Percentiles rank a stretch among this genome's conserved stretches.
phyloP scores from a whole-genome alignment of 92 coral and sea anemone species.

The Porites lobata region DNA sequence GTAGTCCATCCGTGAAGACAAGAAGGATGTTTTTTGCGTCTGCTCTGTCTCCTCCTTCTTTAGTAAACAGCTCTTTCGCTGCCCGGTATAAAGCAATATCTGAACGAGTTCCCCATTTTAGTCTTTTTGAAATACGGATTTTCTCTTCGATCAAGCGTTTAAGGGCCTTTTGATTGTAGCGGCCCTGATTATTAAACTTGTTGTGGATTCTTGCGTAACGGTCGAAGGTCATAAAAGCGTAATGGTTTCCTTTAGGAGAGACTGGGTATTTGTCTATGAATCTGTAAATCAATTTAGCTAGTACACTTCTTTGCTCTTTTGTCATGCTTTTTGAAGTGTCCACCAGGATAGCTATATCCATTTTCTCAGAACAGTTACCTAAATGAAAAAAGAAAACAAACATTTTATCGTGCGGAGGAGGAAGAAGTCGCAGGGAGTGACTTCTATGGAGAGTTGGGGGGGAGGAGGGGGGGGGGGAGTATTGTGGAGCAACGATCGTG shows the following conservation, averaged over 20 bases:
- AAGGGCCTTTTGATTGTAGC: background rate
- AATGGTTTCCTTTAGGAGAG: conserved; percentile 13
- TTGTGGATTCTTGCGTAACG: background rate
- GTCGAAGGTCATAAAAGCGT: background rate
- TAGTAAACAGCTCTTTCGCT: background rate
- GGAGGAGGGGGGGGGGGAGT: too few species aligned
- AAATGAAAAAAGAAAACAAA: background rate
- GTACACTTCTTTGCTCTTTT: background rate
- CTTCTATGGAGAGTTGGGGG: too few species aligned
- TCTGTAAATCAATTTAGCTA: background rate
- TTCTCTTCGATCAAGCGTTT: background rate
- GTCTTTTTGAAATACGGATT: background rate
- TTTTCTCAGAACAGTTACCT: background rate
- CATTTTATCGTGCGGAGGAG: background rate
- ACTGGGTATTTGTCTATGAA: background rate
- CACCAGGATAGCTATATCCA: background rate
- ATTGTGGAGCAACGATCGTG: too few species aligned
- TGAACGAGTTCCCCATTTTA: conserved; percentile 11
- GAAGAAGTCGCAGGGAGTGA: too few species aligned
- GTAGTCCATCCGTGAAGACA: conserved; percentile 18
- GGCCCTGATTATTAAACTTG: background rate
- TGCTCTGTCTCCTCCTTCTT: conserved; percentile 11
- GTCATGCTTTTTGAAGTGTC: conserved; percentile 1
- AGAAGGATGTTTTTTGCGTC: conserved; percentile 7
- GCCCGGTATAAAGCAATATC: conserved; percentile 11